Evolutionary conservation across 2,888 invertebrate species (phyloP), one percentile per base, ranked within the genome.

Genomic region (Bugula neritina): DNA sequence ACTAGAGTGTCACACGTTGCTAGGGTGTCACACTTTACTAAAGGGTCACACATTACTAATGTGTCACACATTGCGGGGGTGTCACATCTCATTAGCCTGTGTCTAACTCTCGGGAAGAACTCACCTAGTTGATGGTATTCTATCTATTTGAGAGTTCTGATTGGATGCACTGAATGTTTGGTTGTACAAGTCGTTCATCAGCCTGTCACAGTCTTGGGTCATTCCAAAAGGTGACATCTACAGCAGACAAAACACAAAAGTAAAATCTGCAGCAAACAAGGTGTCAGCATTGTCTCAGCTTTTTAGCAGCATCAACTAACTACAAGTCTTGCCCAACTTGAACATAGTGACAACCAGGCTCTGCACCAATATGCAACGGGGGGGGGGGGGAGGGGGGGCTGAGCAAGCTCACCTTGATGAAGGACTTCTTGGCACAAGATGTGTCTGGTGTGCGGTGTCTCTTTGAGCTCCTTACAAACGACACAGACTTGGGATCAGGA

Each of bases 401-500:
- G n/a, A n/a, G n/a, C n/a, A n/a, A n/a, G 23, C 55, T 25, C 21
- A 63, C 63, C 63, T 63, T 63, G 5, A 31, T 29, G 13, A 63
- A 29, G 2, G 63, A 63, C 31, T 31, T 27, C 31, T 63, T 63
- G 34, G 63, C 63, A 34, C 31, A 29, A 31, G 63, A 63, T 13
- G 63, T 25, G 31, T 63, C 63, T 25, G 63, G 63, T 31, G 63
- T 63, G 27, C 63, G 29, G 63, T 63, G 63, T 27, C 63, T 27
- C 31, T 63, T 63, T 13, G 34, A 63, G 3, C 27, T 25, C 17
- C 5, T 27, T 13, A 2, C n/a, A 2, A 13, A n/a, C n/a, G 43
- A 5, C 5, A 17, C 43, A 43, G 5, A 10, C 43, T 43, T 43
- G 10, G 10, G 17, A 43, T 43, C 43, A 17, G 43, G 43, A 43